These are phyloP conservation scores for Euura lappo DNA, from an alignment of 1,140 invertebrate genomes.

Conservation along the genomic window DNA sequence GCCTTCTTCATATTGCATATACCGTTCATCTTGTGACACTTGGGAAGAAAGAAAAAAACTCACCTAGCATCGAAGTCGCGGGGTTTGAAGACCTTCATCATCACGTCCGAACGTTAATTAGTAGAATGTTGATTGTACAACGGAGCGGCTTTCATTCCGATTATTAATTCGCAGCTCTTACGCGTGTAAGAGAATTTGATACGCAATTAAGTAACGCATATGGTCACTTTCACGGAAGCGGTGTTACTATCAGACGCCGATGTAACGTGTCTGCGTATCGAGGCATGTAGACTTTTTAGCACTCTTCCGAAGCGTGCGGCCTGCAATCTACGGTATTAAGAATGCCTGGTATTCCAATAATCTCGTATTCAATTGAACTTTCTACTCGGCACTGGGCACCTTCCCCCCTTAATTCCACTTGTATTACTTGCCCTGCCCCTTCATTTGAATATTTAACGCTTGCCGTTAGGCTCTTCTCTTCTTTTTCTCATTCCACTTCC, in stretches of 20 bases:
- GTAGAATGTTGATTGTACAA: not conserved
- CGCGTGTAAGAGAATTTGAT: not conserved
- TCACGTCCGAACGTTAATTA: not conserved
- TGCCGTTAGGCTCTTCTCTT: not conserved
- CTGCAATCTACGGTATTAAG: conserved; percentile 26
- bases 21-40: not conserved
- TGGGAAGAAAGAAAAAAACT: too few relatives aligned
- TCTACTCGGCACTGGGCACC: conserved; percentile 31
- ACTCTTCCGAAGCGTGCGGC: not conserved
- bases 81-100: not conserved
- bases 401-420: not conserved
- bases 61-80: not conserved
- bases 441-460: conserved; percentile 6
- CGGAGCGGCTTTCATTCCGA: not conserved
- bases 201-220: not conserved
- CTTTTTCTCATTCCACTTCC: not conserved
- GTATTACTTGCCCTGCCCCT: not conserved
- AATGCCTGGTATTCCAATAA: conserved; percentile 49
- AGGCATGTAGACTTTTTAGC: too few relatives aligned
- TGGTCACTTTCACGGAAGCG: not conserved
- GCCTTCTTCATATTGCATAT: not conserved
- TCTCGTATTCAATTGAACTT: conserved; percentile 45
- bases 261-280: not conserved
- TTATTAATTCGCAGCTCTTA: not conserved
- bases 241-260: not conserved